phyloP scores from a whole-genome alignment of 2,797 vertebrate species.

The Balearica regulorum region DNA sequence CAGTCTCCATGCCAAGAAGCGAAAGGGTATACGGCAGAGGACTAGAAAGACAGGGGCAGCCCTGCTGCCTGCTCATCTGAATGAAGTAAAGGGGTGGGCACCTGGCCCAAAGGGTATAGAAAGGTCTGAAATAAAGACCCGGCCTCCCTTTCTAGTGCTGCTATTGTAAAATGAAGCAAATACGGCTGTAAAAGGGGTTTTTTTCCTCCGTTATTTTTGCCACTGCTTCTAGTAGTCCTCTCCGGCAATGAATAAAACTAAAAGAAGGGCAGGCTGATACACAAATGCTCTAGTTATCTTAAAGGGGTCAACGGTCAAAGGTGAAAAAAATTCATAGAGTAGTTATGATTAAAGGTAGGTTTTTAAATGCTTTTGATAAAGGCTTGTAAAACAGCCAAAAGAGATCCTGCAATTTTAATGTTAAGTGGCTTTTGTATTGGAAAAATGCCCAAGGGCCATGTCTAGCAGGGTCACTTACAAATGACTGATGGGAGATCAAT shows the following conservation, averaged over 20 bases:
- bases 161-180: neutral
- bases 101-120: neutral
- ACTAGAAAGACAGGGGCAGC: neutral
- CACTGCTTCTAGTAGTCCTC: neutral
- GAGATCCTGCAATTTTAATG: constrained; percentile 78
- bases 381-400: constrained; percentile 57
- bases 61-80: neutral
- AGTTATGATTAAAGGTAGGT: constrained; percentile 54
- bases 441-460: constrained; percentile 86
- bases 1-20: constrained; percentile 17
- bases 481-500: constrained; percentile 85
- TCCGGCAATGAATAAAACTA: constrained; percentile 1
- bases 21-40: neutral
- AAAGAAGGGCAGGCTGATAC: neutral
- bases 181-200: neutral
- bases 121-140: neutral
- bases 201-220: neutral
- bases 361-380: constrained; percentile 61
- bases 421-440: constrained; percentile 84
- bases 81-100: neutral
- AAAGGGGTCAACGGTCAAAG: constrained; percentile 49
- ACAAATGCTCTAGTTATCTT: neutral
- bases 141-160: neutral
- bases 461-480: constrained; percentile 85
- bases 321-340: constrained; percentile 40